These are phyloP conservation scores for Microtus ochrogaster DNA, from an alignment of 2,113 vertebrate species.

Conservation along the genomic window DNA sequence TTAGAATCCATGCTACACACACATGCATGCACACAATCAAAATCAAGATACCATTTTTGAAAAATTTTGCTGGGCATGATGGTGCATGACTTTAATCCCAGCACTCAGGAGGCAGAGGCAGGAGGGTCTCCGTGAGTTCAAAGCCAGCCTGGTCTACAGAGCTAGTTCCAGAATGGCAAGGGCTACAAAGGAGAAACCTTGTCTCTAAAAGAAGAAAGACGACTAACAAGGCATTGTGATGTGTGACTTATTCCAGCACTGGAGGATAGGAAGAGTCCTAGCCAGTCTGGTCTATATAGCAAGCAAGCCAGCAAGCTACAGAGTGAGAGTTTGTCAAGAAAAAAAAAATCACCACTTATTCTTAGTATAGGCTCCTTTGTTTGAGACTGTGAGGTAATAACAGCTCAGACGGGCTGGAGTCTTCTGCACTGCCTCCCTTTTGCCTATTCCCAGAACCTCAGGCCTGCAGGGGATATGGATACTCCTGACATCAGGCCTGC, in stretches of 20 bases:
- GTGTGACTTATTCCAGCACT: not conserved
- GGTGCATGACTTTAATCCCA: no score
- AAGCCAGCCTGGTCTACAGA: not conserved
- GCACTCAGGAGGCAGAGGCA: not conserved
- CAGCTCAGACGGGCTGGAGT: not conserved
- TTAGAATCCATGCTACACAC: no score
- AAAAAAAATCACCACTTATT: not conserved
- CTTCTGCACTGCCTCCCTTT: not conserved
- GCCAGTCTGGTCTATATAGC: not conserved
- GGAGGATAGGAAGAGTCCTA: no score
- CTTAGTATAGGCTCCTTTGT: not conserved
- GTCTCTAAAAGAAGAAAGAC: not conserved
- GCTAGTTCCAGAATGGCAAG: not conserved
- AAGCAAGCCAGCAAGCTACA: not conserved
- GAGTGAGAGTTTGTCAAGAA: not conserved
- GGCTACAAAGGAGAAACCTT: not conserved
- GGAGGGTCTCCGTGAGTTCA: not conserved
- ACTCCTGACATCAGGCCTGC: not conserved
- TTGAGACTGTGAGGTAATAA: not conserved
- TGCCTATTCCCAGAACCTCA: not conserved
- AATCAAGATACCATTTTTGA: no score
- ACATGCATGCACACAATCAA: no score
- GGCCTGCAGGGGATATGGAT: no score
- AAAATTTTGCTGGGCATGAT: no score
- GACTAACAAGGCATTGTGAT: not conserved